Conservation (phyloP, 2,113 vertebrate genomes). For the Burhinus oedicnemus region DNA sequence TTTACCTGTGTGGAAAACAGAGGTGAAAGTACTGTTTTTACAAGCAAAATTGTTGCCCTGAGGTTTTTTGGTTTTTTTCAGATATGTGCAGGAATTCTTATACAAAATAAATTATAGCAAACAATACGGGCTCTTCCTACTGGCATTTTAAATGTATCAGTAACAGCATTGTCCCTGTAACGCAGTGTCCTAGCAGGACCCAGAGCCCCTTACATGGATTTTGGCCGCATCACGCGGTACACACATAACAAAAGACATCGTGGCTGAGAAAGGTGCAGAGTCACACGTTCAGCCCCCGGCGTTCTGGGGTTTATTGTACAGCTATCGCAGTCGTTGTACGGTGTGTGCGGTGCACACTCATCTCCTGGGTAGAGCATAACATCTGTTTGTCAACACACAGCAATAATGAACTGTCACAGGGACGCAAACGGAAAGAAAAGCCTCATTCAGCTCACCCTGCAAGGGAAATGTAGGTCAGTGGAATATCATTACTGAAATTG, state of each 20-base stretch:
- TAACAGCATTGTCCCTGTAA: neutral
- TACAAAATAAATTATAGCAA: neutral
- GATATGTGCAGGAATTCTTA: neutral
- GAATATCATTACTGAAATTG: slow-evolving; percentile 47
- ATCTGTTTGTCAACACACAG: slow-evolving; percentile 6
- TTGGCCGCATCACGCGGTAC: fast-evolving
- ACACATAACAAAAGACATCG: neutral
- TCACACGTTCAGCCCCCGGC: fast-evolving
- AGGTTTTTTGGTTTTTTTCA: neutral
- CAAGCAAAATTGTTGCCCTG: neutral
- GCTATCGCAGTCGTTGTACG: neutral
- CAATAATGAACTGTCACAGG: neutral
- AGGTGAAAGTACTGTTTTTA: neutral
- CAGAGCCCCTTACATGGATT: neutral
- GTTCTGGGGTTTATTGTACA: neutral
- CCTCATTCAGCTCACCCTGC: neutral
- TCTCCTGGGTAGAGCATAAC: neutral
- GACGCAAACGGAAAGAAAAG: neutral
- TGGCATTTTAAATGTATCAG: neutral
- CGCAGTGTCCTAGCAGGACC: fast-evolving
- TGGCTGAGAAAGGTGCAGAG: neutral
- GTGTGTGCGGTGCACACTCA: too few relatives aligned
- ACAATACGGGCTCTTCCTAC: neutral
- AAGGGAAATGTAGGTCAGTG: slow-evolving; percentile 41
- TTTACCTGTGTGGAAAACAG: neutral